Conservation (phyloP, 1,140 invertebrate genomes). For the Caenorhabditis elegans region DNA sequence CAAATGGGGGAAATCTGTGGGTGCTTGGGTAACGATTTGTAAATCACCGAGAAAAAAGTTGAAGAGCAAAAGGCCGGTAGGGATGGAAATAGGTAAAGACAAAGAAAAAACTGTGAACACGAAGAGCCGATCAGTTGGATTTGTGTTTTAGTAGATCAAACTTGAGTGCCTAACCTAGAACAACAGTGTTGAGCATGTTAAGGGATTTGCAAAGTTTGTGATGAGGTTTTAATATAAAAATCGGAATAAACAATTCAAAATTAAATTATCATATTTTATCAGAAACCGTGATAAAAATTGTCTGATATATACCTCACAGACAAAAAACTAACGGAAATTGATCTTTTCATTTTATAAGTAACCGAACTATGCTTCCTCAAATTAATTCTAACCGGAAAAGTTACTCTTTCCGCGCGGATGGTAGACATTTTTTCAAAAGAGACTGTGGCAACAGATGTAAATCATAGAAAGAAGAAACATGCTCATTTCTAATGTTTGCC, state of each 20-base stretch:
- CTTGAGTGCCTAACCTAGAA: not conserved
- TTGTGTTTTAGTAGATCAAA: not conserved
- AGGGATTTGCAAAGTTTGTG: too few species aligned
- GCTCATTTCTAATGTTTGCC: conserved; percentile 11
- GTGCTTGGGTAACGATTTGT: not conserved
- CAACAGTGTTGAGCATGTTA: too few species aligned
- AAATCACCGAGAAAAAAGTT: not conserved
- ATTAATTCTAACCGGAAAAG: not conserved
- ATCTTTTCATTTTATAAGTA: not conserved
- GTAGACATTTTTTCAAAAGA: not conserved
- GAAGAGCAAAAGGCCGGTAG: too few species aligned
- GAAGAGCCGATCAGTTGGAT: not conserved
- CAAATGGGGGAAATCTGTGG: not conserved
- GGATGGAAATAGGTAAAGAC: conserved; percentile 1
- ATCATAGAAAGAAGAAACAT: not conserved
- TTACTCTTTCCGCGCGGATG: conserved; percentile 6
- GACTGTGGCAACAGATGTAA: too few species aligned
- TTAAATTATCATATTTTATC: too few species aligned
- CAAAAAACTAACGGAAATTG: too few species aligned
- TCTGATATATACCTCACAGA: too few species aligned
- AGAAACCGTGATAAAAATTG: too few species aligned
- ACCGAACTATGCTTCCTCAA: not conserved
- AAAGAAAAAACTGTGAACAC: conserved; percentile 3
- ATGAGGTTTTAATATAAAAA: too few species aligned
- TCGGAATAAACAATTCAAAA: too few species aligned